Conservation (phyloP, 2,113 vertebrate species). For the Corythornis madagascariensis region DNA sequence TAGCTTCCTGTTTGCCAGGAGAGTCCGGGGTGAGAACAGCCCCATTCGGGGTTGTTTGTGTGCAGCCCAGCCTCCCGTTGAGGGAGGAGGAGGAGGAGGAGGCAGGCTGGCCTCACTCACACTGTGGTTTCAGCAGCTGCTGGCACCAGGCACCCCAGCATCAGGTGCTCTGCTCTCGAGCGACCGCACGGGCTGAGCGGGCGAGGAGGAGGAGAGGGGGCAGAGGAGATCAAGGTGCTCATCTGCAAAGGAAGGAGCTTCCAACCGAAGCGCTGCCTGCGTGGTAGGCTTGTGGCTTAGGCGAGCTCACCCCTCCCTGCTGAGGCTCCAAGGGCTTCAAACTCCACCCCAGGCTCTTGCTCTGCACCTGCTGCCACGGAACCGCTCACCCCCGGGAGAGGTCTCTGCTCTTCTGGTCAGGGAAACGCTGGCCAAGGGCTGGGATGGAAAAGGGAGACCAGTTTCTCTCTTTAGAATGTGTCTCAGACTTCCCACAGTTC, state of each 20-base stretch:
- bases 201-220: neutral
- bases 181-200: neutral
- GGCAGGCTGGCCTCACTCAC: neutral
- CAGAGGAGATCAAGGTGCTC: slow-evolving; percentile 22
- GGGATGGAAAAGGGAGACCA: fast-evolving
- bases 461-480: fast-evolving
- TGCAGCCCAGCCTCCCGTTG: neutral
- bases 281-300: neutral
- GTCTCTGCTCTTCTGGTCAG: fast-evolving
- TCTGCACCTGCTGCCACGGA: neutral
- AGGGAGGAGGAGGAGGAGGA: neutral
- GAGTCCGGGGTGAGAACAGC: neutral
- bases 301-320: neutral
- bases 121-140: slow-evolving; percentile 50
- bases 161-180: neutral
- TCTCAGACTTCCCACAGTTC: fast-evolving
- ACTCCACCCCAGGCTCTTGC: fast-evolving
- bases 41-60: fast-evolving
- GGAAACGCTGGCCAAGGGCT: neutral
- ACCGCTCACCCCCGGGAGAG: fast-evolving
- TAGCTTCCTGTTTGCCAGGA: neutral
- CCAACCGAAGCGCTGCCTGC: neutral
- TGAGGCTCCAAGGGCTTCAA: neutral
- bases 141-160: neutral
- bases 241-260: slow-evolving; percentile 37